A percentile compares a stretch with the other conserved stretches of the same genome.
Conservation (phyloP, 2,113 vertebrate genomes). For the Nicator chloris region DNA sequence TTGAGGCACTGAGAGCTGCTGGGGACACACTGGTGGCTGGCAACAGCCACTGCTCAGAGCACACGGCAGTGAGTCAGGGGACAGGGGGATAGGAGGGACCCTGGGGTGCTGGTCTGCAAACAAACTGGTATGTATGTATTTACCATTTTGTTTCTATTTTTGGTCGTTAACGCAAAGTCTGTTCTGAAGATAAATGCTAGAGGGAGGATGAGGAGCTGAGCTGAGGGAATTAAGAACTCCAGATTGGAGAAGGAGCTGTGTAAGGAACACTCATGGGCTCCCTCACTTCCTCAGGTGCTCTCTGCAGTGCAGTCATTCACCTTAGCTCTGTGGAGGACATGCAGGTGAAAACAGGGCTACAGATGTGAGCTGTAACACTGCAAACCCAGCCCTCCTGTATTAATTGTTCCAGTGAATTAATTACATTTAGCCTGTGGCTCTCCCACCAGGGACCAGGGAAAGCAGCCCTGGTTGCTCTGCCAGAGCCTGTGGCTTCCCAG, state of each 20-base stretch:
- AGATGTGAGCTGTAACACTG: not conserved
- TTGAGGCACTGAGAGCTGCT: not conserved
- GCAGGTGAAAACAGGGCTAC: not conserved
- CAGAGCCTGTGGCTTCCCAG: not conserved
- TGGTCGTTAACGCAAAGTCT: not conserved
- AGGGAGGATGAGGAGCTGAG: not conserved
- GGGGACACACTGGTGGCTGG: not conserved
- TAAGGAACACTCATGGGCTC: not conserved
- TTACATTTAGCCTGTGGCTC: not conserved
- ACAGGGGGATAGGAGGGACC: not conserved
- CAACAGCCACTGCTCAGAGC: accelerated
- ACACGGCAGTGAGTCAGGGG: not conserved
- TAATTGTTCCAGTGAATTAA: not conserved
- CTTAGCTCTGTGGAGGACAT: not conserved
- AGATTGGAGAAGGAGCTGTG: not conserved
- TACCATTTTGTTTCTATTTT: not conserved
- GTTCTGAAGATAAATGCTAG: not conserved
- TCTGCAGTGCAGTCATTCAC: not conserved
- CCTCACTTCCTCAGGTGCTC: not conserved
- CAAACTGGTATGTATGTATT: not conserved
- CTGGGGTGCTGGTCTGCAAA: not conserved
- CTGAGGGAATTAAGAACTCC: not conserved
- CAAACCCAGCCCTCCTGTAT: not conserved
- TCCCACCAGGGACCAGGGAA: not conserved
- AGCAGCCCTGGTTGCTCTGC: not conserved